A percentile compares a stretch with the other conserved stretches of the same genome.
Evolutionary conservation across 2,888 invertebrate genomes (phyloP).

Genomic region (Drosophila mimica): DNA sequence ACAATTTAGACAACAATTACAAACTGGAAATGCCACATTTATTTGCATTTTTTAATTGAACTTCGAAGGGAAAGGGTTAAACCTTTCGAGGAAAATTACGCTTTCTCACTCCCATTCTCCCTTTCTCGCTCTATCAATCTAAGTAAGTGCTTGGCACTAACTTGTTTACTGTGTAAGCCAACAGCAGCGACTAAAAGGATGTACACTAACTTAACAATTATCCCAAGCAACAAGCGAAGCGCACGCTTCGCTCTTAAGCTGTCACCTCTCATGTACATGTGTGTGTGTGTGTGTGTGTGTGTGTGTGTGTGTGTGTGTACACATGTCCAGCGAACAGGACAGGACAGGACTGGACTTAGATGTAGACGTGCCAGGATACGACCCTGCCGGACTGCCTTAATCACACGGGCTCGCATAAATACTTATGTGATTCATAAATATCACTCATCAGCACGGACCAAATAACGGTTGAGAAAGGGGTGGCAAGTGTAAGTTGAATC

Average conservation of each 20-base stretch:
- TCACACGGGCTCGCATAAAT: slow-evolving; percentile 53
- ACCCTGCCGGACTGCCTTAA: slow-evolving; percentile 48
- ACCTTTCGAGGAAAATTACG: not conserved
- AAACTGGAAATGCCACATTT: not conserved
- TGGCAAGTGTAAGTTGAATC: not conserved
- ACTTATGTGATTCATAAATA: slow-evolving; percentile 79
- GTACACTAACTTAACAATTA: slow-evolving; percentile 45
- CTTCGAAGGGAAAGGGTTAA: not conserved
- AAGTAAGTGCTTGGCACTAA: slow-evolving; percentile 28
- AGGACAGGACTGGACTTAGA: not conserved
- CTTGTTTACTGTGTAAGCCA: slow-evolving; percentile 28
- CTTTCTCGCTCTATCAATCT: not conserved
- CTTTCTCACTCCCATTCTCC: not conserved
- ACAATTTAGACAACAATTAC: not conserved
- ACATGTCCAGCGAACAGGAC: not conserved
- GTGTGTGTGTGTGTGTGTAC: not conserved
- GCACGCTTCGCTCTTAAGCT: slow-evolving; percentile 55
- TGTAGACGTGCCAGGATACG: slow-evolving; percentile 45
- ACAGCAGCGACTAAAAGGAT: slow-evolving; percentile 8
- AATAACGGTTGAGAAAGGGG: not conserved
- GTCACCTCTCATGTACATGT: slow-evolving; percentile 7
- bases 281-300: not conserved
- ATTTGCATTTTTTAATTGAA: not conserved
- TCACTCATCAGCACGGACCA: slow-evolving; percentile 59
- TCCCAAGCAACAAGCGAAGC: slow-evolving; percentile 47